phyloP scores from a whole-genome alignment of 23 tunicate genomes.

The Oikopleura albicans region DNA sequence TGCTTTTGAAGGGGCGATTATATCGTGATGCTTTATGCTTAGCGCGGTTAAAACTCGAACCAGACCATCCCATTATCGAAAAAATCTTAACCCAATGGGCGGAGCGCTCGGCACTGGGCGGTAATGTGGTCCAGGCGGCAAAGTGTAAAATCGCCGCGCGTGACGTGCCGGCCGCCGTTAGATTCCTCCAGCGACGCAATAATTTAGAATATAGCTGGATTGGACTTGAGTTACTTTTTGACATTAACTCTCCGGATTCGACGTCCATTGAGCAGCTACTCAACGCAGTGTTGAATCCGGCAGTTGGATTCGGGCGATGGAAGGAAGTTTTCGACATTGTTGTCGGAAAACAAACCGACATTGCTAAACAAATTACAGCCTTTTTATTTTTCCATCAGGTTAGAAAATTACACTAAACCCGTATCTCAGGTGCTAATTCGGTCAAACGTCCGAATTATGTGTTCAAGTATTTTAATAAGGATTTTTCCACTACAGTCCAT shows the following conservation, averaged over 20 bases:
- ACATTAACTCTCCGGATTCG: neutral
- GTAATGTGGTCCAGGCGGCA: neutral
- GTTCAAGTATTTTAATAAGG: no score
- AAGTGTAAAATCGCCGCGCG: neutral
- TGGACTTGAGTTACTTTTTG: neutral
- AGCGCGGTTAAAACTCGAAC: neutral
- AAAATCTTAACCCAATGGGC: neutral
- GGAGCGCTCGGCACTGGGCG: neutral
- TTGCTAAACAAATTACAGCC: neutral
- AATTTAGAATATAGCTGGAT: neutral
- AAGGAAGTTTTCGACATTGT: neutral
- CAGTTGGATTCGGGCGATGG: neutral
- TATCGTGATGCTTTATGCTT: neutral
- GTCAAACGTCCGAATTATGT: no score
- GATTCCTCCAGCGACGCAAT: neutral
- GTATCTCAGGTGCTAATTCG: no score
- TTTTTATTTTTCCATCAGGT: neutral
- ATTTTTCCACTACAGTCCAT: no score
- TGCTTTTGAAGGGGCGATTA: neutral
- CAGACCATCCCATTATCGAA: neutral
- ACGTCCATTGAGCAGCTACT: neutral
- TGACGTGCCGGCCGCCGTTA: neutral
- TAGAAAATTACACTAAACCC: no score
- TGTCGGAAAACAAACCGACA: neutral
- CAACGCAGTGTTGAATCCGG: neutral